Evolutionary conservation across 2,888 invertebrate species (phyloP).

Genomic region (Chymomyza caudatula): DNA sequence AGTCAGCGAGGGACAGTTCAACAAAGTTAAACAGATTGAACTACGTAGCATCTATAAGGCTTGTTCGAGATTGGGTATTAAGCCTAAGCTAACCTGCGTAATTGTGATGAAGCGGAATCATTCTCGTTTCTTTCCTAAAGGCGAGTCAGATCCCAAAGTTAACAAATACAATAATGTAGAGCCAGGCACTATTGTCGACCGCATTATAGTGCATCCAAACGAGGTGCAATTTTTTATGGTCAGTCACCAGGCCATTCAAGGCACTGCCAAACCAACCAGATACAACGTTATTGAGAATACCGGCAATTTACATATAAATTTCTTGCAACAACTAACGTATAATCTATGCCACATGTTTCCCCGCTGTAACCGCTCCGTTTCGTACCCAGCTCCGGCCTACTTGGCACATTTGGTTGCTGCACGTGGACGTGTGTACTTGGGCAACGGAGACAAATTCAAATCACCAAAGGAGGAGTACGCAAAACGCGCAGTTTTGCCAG

Average conservation of each 20-base stretch:
- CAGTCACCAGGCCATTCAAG: slow-evolving; percentile 85
- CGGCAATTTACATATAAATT: slow-evolving; percentile 83
- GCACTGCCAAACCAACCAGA: slow-evolving; percentile 91
- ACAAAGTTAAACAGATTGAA: slow-evolving; percentile 81
- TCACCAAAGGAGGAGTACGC: slow-evolving; percentile 79
- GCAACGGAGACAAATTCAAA: no score
- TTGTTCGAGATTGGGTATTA: slow-evolving; percentile 78
- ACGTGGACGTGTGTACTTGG: slow-evolving; percentile 80
- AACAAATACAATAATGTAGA: slow-evolving; percentile 86
- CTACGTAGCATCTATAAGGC: slow-evolving; percentile 85
- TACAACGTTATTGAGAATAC: slow-evolving; percentile 92
- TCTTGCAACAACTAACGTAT: slow-evolving; percentile 88
- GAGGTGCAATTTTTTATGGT: slow-evolving; percentile 94
- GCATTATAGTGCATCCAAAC: slow-evolving; percentile 89
- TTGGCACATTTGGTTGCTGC: slow-evolving; percentile 92
- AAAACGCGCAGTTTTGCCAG: no score
- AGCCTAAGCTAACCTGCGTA: slow-evolving; percentile 71
- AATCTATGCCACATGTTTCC: slow-evolving; percentile 92
- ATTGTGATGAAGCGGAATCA: slow-evolving; percentile 95
- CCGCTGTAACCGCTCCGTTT: slow-evolving; percentile 89
- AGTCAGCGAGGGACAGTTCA: slow-evolving; percentile 91
- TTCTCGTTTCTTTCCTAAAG: slow-evolving; percentile 81
- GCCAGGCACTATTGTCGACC: slow-evolving; percentile 93
- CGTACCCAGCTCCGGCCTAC: slow-evolving; percentile 92
- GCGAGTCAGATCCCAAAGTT: slow-evolving; percentile 55